A percentile compares a stretch with the other conserved stretches of the same genome.
These are phyloP conservation scores for Urophycis tenuis DNA, from an alignment of 2,797 vertebrate species.

Conservation along the genomic window DNA sequence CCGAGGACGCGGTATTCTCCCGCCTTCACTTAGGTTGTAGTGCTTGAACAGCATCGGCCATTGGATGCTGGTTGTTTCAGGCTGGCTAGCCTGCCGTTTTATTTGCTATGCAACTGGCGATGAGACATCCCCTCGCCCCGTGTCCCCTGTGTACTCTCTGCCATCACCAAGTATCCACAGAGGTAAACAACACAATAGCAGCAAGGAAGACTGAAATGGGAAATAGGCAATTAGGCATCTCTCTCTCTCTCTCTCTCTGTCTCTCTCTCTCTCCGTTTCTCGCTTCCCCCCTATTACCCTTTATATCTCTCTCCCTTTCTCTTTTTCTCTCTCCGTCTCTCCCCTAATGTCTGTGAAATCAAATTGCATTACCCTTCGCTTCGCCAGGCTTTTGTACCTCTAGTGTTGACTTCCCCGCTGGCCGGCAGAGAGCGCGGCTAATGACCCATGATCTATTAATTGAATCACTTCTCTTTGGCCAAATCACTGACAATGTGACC, in stretches of 20 bases:
- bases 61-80: background rate
- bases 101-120: constrained; percentile 39
- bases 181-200: constrained; percentile 26
- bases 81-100: constrained; percentile 10
- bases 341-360: constrained; percentile 61
- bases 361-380: constrained; percentile 64
- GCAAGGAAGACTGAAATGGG: constrained; percentile 17
- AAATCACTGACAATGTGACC: constrained; percentile 66
- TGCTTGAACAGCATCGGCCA: background rate
- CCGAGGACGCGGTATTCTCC: background rate
- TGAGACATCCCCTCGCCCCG: constrained; percentile 33
- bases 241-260: constrained; percentile 18
- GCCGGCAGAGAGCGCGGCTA: constrained; percentile 55
- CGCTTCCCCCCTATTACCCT: constrained; percentile 8
- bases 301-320: constrained; percentile 11
- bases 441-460: constrained; percentile 68
- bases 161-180: constrained; percentile 23
- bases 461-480: constrained; percentile 61
- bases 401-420: constrained; percentile 40
- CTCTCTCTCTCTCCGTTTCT: constrained; percentile 29
- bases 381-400: constrained; percentile 58
- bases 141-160: constrained; percentile 11
- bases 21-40: background rate
- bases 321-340: constrained; percentile 22
- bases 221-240: constrained; percentile 41